Evolutionary conservation across 2,113 vertebrate genomes (phyloP).

Genomic region (Aix galericulata): DNA sequence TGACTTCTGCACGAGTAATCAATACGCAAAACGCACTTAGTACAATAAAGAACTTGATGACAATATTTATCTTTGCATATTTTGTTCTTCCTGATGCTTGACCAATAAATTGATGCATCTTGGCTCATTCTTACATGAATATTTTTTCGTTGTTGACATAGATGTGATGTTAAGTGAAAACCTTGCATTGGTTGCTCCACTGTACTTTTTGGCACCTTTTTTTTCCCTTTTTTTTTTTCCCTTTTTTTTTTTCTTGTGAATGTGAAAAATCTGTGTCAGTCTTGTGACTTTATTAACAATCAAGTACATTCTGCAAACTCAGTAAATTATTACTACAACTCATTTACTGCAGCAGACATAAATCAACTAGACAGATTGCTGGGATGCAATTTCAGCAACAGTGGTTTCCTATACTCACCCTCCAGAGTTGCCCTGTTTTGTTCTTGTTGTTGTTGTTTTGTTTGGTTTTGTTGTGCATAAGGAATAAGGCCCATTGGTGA

Average conservation of each 20-base stretch:
- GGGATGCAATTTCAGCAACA: background rate
- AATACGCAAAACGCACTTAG: background rate
- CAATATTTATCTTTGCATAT: background rate
- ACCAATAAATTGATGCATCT: background rate
- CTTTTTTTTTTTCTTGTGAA: background rate
- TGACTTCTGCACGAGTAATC: rapidly evolving
- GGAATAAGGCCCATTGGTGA: background rate
- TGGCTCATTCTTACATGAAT: background rate
- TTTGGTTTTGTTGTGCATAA: background rate
- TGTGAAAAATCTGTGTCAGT: background rate
- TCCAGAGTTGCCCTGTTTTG: background rate
- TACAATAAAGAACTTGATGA: background rate
- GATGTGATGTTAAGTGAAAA: background rate
- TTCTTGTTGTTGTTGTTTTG: background rate
- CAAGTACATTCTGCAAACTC: background rate
- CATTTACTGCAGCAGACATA: background rate
- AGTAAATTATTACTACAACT: background rate
- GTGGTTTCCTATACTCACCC: background rate
- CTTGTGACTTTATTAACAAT: background rate
- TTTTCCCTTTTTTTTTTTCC: background rate
- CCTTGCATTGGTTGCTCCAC: background rate
- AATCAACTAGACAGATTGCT: background rate
- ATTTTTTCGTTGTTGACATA: background rate
- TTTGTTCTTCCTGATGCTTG: background rate
- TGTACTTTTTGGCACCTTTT: background rate